Evolutionary conservation across 2,113 vertebrate genomes (phyloP).

Genomic region (Peromyscus leucopus): DNA sequence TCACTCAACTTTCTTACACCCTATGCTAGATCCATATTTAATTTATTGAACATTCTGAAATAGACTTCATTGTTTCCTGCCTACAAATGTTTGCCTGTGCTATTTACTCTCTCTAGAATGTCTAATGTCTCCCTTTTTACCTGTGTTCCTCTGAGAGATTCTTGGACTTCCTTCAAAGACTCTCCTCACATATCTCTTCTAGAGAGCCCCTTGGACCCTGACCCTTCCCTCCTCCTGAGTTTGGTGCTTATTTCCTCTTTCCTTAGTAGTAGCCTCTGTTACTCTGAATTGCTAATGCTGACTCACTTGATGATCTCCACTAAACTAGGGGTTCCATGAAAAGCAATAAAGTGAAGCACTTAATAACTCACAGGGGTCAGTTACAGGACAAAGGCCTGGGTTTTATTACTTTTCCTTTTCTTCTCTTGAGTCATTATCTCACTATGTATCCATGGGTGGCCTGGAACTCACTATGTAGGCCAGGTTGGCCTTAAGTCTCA

Average conservation of each 20-base stretch:
- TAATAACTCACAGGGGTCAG: neutral
- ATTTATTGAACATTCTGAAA: constrained; percentile 18
- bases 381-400: neutral
- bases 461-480: neutral
- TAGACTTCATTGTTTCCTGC: constrained; percentile 6
- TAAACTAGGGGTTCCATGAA: neutral
- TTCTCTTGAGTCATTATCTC: neutral
- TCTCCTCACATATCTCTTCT: constrained; percentile 4
- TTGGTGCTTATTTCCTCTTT: neutral
- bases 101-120: neutral
- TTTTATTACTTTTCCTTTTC: neutral
- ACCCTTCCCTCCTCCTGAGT: neutral
- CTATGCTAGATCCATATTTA: constrained; percentile 22
- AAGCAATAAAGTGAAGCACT: neutral
- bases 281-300: neutral
- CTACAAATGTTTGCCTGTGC: neutral
- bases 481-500: neutral
- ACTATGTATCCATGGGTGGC: neutral
- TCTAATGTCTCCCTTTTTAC: neutral
- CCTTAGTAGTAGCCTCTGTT: neutral
- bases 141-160: neutral
- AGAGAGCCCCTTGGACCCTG: neutral
- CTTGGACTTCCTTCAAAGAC: neutral
- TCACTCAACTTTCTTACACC: neutral
- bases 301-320: neutral